phyloP scores from a whole-genome alignment of 1,140 invertebrate species.

The Heliconius congener region DNA sequence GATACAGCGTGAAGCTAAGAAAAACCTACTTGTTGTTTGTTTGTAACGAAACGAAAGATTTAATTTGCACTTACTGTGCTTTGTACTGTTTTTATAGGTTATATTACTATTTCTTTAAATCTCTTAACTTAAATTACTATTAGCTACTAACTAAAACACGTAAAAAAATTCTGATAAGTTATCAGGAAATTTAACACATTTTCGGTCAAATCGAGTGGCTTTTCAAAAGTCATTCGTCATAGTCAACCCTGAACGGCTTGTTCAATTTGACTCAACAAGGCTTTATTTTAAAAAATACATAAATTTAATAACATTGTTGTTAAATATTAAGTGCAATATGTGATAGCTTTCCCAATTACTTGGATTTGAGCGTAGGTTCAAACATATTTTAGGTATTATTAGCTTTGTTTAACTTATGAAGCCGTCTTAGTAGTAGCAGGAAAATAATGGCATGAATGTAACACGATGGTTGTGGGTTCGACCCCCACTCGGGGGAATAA shows the following conservation, averaged over 20 bases:
- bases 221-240: slow-evolving; percentile 68
- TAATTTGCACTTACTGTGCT: not conserved
- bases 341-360: too few relatives aligned
- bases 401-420: too few relatives aligned
- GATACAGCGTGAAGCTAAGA: too few relatives aligned
- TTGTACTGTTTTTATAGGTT: not conserved
- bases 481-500: too few relatives aligned
- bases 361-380: too few relatives aligned
- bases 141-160: not conserved
- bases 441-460: too few relatives aligned
- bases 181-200: slow-evolving; percentile 29
- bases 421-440: too few relatives aligned
- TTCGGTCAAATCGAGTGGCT: slow-evolving; percentile 47
- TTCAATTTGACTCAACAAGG: slow-evolving; percentile 58
- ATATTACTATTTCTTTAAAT: not conserved
- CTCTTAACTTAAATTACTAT: too few relatives aligned
- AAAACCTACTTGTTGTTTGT: not conserved
- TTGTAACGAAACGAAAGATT: not conserved
- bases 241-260: slow-evolving; percentile 62
- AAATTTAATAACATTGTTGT: too few relatives aligned
- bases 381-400: too few relatives aligned
- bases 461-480: too few relatives aligned
- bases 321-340: too few relatives aligned
- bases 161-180: not conserved
- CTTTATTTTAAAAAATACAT: slow-evolving; percentile 28